Base-by-base conservation (phyloP, 2,888 invertebrate genomes). In the Deilephila porcellus region DNA sequence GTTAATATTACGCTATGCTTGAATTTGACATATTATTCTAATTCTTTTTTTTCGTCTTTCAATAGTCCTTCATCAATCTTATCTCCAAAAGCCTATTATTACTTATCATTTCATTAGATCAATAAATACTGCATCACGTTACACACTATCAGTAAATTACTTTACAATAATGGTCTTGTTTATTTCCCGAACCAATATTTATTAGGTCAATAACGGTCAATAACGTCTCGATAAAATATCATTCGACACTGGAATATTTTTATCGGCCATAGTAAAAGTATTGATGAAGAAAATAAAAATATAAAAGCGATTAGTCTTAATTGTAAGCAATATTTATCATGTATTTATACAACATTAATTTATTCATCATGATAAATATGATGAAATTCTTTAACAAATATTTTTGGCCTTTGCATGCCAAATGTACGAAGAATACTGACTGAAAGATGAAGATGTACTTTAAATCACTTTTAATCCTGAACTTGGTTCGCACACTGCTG, bases 161-260 rank as follows among this genome's bases (percentile, higher is more conserved):
- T 64, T 37, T 64, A 45, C 64, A 45, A 64, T 64, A 14, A 45
- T 45, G 14, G 45, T 37, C 45, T 64, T 45, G 45, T 64, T 45
- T 64, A 45, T 45, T 14, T 20, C 64, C 37, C 20, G 1, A 19
- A 56, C 56, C 19, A 56, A 37, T 37, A n/a, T 64, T 64, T 64
- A 64, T 64, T 37, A 64, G 37, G 37, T 64, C 64, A 64, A 77
- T 71, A 60, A 71, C 19, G n/a, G 20, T 53, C 53, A 70, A 70
- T 70, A 37, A 64, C 45, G 7, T 73, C 71, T 45, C 56, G 74
- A 72, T 34, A 72, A 71, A 63, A 56, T 53, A 72, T 56, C 14
- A 72, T 34, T 25, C 20, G 59, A 5, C 17, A 34, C 62, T 75
- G 76, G 77, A 76, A 76, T 74, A 77, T 75, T 77, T 76, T 76